Conservation (phyloP, 1,140 invertebrate species). For the Drosophila kanapiae region DNA sequence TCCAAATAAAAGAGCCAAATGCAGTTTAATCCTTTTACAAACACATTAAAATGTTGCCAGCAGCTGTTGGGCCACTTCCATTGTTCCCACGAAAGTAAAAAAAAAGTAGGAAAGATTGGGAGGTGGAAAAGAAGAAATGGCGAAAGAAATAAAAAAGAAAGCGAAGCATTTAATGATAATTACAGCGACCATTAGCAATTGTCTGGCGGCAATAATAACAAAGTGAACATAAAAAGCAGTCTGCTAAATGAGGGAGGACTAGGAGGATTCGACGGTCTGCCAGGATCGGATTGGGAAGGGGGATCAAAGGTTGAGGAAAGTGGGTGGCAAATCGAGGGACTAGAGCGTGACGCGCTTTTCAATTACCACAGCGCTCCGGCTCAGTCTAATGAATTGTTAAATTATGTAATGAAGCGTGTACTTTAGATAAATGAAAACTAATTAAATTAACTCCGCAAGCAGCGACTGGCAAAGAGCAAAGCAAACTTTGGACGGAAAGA, state of each 20-base stretch:
- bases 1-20: constrained; percentile 48
- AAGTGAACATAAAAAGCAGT: constrained; percentile 61
- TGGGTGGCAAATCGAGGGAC: constrained; percentile 29
- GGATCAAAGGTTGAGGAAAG: background rate
- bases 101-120: constrained; percentile 11
- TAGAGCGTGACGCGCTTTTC: constrained; percentile 69
- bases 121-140: constrained; percentile 10
- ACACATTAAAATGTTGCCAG: constrained; percentile 56
- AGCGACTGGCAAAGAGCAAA: constrained; percentile 33
- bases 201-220: constrained; percentile 74
- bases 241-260: constrained; percentile 18
- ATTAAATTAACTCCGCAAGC: constrained; percentile 66
- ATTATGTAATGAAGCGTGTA: constrained; percentile 78
- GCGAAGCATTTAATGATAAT: constrained; percentile 71
- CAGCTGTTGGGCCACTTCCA: constrained; percentile 46
- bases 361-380: constrained; percentile 58
- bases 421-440: constrained; percentile 78
- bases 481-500: constrained; percentile 51
- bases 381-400: constrained; percentile 77
- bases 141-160: constrained; percentile 36
- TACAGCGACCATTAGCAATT: constrained; percentile 77
- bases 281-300: background rate
- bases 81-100: constrained; percentile 25
- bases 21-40: constrained; percentile 59
- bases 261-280: constrained; percentile 12